Conservation (phyloP, 2,888 invertebrate genomes). For the Oscheius sp. region DNA sequence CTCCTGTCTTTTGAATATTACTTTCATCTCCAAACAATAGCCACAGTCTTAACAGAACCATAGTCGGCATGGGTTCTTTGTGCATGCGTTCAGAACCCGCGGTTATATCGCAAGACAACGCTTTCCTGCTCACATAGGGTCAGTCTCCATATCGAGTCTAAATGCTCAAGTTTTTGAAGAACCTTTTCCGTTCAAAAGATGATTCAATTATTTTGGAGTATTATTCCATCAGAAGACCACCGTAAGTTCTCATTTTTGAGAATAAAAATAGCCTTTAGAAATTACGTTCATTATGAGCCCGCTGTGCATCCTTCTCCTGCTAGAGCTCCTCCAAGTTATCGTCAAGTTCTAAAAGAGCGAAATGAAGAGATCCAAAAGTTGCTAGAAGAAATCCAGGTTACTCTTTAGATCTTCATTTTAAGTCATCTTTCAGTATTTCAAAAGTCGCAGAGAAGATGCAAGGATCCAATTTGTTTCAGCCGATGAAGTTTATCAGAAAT, state of each 20-base stretch:
- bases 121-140: not conserved
- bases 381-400: not conserved
- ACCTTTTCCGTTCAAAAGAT: not conserved
- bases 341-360: not conserved
- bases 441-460: no score
- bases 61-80: no score
- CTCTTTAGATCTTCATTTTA: not conserved
- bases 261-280: not conserved
- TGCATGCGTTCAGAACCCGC: not conserved
- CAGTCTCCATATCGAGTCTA: not conserved
- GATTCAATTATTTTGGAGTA: not conserved
- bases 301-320: no score
- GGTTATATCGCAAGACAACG: no score
- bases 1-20: no score
- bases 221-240: not conserved
- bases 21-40: no score
- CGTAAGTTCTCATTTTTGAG: not conserved
- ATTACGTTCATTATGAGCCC: not conserved
- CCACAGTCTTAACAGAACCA: no score
- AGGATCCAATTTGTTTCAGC: no score
- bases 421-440: no score
- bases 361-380: not conserved
- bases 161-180: slow-evolving; percentile 4
- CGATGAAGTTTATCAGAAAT: no score
- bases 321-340: not conserved